These are phyloP conservation scores for Novumbra hubbsi DNA, from an alignment of 2,797 vertebrate species.

Conservation along the genomic window DNA sequence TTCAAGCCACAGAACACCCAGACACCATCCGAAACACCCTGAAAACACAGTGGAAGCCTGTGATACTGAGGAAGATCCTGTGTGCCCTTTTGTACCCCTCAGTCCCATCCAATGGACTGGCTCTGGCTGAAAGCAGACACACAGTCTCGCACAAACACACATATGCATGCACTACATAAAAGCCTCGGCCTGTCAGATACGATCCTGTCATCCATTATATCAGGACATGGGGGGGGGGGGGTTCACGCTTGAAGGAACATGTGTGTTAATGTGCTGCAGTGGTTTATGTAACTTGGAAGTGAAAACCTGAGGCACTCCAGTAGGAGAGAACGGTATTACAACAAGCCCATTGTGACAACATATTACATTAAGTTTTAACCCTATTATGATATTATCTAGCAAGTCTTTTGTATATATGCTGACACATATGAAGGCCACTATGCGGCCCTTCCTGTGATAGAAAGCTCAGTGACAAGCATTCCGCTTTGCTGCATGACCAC, in stretches of 20 bases:
- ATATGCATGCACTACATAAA: constrained; percentile 24
- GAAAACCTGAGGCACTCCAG: background rate
- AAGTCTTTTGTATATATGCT: constrained; percentile 15
- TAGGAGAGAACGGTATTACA: background rate
- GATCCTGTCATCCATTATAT: constrained; percentile 47
- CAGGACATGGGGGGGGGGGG: constrained; percentile 23
- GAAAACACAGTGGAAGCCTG: constrained; percentile 39
- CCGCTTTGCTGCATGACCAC: background rate
- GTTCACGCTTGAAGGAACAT: constrained; percentile 59
- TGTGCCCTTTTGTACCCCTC: constrained; percentile 48
- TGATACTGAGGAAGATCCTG: constrained; percentile 35
- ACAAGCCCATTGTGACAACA: background rate
- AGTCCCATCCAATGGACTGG: constrained; percentile 23
- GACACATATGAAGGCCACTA: background rate
- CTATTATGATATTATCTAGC: constrained; percentile 34
- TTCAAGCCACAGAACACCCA: constrained; percentile 9
- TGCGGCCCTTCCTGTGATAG: background rate
- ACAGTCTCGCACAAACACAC: constrained; percentile 1
- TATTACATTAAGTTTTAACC: background rate
- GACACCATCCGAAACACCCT: constrained; percentile 26
- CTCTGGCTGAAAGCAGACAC: constrained; percentile 13
- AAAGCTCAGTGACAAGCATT: background rate
- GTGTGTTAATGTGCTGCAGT: constrained; percentile 65
- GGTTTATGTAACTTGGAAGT: constrained; percentile 59
- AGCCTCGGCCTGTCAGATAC: constrained; percentile 52